phyloP scores from a whole-genome alignment of 1,140 invertebrate genomes.

The Manduca sexta region DNA sequence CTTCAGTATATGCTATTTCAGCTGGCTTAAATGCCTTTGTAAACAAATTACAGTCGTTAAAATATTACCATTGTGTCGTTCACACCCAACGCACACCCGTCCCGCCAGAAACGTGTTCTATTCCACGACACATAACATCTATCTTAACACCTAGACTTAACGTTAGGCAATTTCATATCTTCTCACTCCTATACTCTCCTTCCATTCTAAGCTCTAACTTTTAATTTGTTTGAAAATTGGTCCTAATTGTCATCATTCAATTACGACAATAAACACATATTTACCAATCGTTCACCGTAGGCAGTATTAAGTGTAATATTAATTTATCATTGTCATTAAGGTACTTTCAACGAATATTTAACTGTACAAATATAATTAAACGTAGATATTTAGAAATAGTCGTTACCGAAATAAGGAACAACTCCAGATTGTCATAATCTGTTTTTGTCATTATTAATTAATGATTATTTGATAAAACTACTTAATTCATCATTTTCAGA shows the following conservation, averaged over 20 bases:
- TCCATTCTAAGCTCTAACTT: background rate
- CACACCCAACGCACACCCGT: conserved; percentile 57
- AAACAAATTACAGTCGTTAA: conserved; percentile 20
- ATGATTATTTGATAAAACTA: conserved; percentile 10
- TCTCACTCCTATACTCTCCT: conserved; percentile 26
- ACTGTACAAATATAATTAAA: background rate
- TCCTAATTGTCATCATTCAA: conserved; percentile 4
- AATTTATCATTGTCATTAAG: too few relatives aligned
- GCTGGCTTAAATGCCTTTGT: background rate
- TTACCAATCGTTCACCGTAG: conserved; percentile 14
- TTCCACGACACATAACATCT: conserved; percentile 53
- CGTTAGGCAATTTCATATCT: conserved; percentile 22
- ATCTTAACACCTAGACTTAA: conserved; percentile 10
- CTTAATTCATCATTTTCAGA: too few relatives aligned
- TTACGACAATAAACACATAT: conserved; percentile 29
- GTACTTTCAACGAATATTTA: too few relatives aligned
- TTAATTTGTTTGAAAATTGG: too few relatives aligned
- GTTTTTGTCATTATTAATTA: conserved; percentile 38
- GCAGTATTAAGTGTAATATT: too few relatives aligned
- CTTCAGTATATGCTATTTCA: too few relatives aligned
- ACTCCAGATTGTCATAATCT: conserved; percentile 52
- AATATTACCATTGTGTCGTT: conserved; percentile 10
- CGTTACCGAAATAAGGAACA: conserved; percentile 35
- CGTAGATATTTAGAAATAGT: conserved; percentile 18
- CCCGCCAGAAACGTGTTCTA: conserved; percentile 64